phyloP scores from a whole-genome alignment of 2,888 invertebrate species.

The Eilema griseolum region DNA sequence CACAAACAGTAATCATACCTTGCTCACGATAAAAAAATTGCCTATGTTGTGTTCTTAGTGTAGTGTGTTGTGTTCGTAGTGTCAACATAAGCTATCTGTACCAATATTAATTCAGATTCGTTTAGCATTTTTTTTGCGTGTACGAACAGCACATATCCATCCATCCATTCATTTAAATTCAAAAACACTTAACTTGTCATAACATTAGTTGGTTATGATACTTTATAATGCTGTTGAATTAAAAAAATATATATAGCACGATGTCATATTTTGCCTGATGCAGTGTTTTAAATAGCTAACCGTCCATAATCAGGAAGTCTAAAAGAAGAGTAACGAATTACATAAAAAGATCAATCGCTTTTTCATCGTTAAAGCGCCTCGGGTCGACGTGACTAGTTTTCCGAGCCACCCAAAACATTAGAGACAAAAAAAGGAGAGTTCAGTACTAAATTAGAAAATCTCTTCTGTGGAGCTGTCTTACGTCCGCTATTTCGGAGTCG shows the following conservation, averaged over 20 bases:
- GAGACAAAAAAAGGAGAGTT: constrained; percentile 51
- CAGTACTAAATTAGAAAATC: constrained; percentile 75
- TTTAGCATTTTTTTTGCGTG: background rate
- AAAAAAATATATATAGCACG: background rate
- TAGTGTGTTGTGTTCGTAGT: no score
- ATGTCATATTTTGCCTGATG: background rate
- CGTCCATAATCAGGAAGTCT: constrained; percentile 37
- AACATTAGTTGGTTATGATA: no score
- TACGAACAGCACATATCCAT: no score
- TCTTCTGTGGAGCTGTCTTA: constrained; percentile 59
- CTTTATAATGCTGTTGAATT: background rate
- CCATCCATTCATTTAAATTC: no score
- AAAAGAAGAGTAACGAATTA: constrained; percentile 45
- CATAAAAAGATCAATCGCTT: constrained; percentile 48
- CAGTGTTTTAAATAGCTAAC: constrained; percentile 28
- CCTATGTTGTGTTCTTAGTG: no score
- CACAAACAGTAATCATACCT: background rate
- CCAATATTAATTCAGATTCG: background rate
- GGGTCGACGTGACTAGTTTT: constrained; percentile 36
- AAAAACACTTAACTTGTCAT: background rate
- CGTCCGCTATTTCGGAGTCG: constrained; percentile 76
- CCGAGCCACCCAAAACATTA: constrained; percentile 55
- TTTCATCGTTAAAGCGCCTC: constrained; percentile 41
- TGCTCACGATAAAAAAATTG: no score
- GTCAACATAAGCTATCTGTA: no score